Evolutionary conservation across 2,797 vertebrate species (phyloP).

Genomic region (Lutjanus campechanus): DNA sequence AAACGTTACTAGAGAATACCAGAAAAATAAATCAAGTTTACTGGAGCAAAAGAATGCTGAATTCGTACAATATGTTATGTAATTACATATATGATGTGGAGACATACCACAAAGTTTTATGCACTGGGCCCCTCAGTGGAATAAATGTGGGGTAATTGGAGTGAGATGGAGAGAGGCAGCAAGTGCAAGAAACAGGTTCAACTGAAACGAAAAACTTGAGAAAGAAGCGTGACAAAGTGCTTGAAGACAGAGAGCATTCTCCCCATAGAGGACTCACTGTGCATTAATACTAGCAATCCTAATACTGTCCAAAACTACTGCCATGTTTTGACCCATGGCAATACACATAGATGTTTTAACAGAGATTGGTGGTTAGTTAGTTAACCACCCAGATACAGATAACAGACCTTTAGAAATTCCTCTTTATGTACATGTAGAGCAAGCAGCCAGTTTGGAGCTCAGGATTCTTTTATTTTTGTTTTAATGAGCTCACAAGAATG

Average conservation of each 20-base stretch:
- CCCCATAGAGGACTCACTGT: too few species aligned
- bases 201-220: too few species aligned
- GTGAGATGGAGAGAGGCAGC: constrained; percentile 3
- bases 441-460: not conserved
- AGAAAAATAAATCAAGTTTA: not conserved
- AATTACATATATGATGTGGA: not conserved
- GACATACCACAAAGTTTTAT: not conserved
- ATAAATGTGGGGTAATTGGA: not conserved
- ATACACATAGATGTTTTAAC: too few species aligned
- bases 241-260: too few species aligned
- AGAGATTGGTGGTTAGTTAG: too few species aligned
- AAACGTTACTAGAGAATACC: too few species aligned
- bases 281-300: too few species aligned
- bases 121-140: not conserved
- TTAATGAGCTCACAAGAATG: constrained; percentile 1
- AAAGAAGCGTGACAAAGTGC: too few species aligned
- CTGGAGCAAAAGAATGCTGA: not conserved
- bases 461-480: not conserved
- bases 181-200: constrained; percentile 11
- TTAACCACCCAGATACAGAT: too few species aligned
- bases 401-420: too few species aligned
- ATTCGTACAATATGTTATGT: not conserved
- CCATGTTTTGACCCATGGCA: too few species aligned
- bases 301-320: too few species aligned
- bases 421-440: not conserved